phyloP scores from a whole-genome alignment of 2,797 vertebrate species.

The Melopsittacus undulatus region DNA sequence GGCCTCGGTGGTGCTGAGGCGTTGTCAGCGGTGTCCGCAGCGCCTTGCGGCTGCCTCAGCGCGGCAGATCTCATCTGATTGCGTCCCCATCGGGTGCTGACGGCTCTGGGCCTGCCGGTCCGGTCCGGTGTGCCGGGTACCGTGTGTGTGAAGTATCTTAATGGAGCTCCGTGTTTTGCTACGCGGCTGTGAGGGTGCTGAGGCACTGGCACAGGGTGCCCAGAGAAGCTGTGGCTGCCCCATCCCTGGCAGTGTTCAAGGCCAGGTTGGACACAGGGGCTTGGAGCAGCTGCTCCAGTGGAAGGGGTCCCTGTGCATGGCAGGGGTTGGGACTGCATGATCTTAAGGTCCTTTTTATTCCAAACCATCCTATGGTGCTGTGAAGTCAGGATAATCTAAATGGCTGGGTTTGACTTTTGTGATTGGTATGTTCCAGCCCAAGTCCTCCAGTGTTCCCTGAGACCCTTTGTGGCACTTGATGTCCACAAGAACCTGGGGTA shows the following conservation, averaged over 20 bases:
- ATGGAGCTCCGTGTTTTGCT: not conserved
- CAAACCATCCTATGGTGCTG: not conserved
- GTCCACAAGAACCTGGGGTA: fast-evolving
- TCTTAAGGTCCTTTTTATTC: not conserved
- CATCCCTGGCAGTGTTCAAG: not conserved
- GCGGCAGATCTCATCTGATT: no score
- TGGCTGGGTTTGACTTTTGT: fast-evolving
- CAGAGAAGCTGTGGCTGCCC: not conserved
- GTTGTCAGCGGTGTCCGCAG: not conserved
- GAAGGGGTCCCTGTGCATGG: not conserved
- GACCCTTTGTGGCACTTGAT: not conserved
- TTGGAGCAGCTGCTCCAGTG: not conserved
- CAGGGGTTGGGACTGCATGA: not conserved
- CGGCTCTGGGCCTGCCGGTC: not conserved
- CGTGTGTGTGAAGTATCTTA: not conserved
- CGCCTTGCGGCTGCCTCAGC: not conserved
- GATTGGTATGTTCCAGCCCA: not conserved
- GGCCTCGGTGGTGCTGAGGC: not conserved
- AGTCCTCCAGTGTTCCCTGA: not conserved
- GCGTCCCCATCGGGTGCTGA: not conserved
- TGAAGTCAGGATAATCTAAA: fast-evolving
- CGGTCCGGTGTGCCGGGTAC: not conserved
- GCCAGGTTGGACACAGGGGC: not conserved
- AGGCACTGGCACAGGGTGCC: not conserved
- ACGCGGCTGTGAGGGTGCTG: not conserved